Evolutionary conservation across 2,888 invertebrate genomes (phyloP).

Genomic region (Drosophila conformis): DNA sequence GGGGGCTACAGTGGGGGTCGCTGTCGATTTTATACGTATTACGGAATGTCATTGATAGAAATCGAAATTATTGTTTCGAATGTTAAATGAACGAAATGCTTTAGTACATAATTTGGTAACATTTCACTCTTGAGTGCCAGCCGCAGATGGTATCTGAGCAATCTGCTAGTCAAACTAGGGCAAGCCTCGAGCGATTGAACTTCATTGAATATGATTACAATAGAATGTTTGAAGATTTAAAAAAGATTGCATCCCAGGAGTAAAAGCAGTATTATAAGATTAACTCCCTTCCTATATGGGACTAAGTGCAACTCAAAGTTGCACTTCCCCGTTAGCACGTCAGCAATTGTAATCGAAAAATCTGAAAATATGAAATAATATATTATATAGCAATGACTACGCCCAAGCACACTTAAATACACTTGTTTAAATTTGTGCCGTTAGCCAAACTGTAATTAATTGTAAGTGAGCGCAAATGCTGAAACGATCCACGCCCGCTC

Average conservation of each 20-base stretch:
- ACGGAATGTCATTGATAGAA: conserved; percentile 67
- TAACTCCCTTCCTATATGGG: background rate
- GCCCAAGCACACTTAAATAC: conserved; percentile 10
- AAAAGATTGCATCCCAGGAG: background rate
- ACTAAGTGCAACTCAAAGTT: background rate
- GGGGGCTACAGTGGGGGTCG: too few relatives aligned
- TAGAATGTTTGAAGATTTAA: background rate
- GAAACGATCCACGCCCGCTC: conserved; percentile 13
- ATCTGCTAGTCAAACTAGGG: background rate
- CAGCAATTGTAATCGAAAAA: background rate
- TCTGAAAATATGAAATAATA: background rate
- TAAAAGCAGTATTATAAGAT: too few relatives aligned
- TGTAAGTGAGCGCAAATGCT: conserved; percentile 28
- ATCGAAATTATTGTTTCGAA: conserved; percentile 64
- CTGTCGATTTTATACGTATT: conserved; percentile 47
- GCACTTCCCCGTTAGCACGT: background rate
- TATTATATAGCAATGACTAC: background rate
- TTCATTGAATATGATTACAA: background rate
- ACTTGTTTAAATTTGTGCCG: conserved; percentile 21
- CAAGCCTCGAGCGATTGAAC: conserved; percentile 2
- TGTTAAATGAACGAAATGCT: conserved; percentile 12
- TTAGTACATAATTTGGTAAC: conserved; percentile 25
- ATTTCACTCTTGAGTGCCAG: conserved; percentile 8
- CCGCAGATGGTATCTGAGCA: conserved; percentile 24
- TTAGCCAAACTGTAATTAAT: conserved; percentile 40